These are phyloP conservation scores for Athripsodes cinereus DNA, from an alignment of 2,888 invertebrate species.

Conservation along the genomic window DNA sequence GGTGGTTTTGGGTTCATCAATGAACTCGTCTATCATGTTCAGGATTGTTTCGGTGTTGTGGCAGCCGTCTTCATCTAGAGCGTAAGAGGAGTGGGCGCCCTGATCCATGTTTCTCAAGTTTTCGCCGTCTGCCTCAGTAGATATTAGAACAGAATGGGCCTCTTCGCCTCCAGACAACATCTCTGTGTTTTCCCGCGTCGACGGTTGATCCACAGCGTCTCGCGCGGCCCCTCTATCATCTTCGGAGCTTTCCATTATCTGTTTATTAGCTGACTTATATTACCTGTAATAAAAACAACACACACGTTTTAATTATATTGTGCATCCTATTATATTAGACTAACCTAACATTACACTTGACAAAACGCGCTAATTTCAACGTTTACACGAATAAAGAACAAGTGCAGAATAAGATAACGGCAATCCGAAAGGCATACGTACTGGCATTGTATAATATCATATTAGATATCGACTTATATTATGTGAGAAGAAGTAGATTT, in stretches of 20 bases:
- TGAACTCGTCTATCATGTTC: conserved; percentile 50
- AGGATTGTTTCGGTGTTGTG: conserved; percentile 47
- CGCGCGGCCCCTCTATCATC: conserved; percentile 52
- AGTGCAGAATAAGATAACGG: conserved; percentile 6
- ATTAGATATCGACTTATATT: conserved; percentile 47
- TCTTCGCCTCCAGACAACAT: conserved; percentile 42
- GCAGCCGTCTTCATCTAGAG: conserved; percentile 38
- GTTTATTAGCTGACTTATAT: conserved; percentile 49
- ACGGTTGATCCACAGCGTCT: conserved; percentile 49
- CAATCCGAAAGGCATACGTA: conserved; percentile 35
- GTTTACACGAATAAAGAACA: conserved; percentile 13
- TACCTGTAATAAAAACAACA: conserved; percentile 46
- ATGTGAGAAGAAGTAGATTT: conserved; percentile 40
- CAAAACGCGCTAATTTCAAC: conserved; percentile 21
- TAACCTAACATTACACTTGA: conserved; percentile 27
- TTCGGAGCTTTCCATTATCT: conserved; percentile 54
- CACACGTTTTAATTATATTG: conserved; percentile 17
- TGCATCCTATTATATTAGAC: conserved; percentile 22
- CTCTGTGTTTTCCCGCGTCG: conserved; percentile 51
- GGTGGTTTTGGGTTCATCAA: conserved; percentile 32
- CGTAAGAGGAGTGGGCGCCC: conserved; percentile 8
- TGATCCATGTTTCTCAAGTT: conserved; percentile 1
- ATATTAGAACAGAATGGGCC: conserved; percentile 39
- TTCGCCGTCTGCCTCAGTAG: conserved; percentile 30
- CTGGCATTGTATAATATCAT: conserved; percentile 53